Evolutionary conservation across 2,113 vertebrate species (phyloP).

Genomic region (Cottus gobio): DNA sequence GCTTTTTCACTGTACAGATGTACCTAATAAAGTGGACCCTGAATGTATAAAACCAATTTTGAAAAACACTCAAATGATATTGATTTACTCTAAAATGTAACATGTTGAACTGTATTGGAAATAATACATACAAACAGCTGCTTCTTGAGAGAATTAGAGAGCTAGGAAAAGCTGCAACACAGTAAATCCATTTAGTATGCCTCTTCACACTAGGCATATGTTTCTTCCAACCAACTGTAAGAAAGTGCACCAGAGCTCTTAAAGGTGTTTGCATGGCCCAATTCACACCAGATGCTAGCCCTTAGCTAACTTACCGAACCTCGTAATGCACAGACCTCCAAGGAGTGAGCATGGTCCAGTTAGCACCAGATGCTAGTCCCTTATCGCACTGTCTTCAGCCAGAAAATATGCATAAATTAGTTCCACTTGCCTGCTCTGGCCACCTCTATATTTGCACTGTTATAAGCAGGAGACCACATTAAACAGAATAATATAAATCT

Average conservation of each 20-base stretch:
- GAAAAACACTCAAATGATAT: background rate
- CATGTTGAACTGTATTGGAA: background rate
- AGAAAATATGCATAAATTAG: constrained; percentile 71
- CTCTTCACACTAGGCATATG: constrained; percentile 72
- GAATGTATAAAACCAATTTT: background rate
- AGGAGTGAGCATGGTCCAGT: constrained; percentile 83
- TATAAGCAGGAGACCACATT: constrained; percentile 1
- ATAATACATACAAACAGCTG: constrained; percentile 5
- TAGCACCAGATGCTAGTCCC: constrained; percentile 84
- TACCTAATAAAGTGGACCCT: background rate
- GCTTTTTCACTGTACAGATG: background rate
- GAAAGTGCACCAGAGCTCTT: constrained; percentile 79
- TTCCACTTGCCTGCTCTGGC: constrained; percentile 65
- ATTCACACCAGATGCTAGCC: constrained; percentile 83
- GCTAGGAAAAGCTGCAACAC: constrained; percentile 32
- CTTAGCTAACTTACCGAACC: constrained; percentile 76
- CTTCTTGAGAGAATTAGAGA: constrained; percentile 33
- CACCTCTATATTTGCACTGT: constrained; percentile 48
- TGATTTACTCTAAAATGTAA: background rate
- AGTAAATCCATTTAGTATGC: constrained; percentile 41
- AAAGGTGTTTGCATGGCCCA: constrained; percentile 83
- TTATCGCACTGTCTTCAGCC: constrained; percentile 73
- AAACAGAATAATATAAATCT: constrained; percentile 15
- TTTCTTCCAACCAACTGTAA: constrained; percentile 79
- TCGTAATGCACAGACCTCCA: constrained; percentile 73